Percentiles rank a stretch among this genome's conserved stretches.
Conservation (phyloP, 2,113 vertebrate species). For the Phaethon lepturus region DNA sequence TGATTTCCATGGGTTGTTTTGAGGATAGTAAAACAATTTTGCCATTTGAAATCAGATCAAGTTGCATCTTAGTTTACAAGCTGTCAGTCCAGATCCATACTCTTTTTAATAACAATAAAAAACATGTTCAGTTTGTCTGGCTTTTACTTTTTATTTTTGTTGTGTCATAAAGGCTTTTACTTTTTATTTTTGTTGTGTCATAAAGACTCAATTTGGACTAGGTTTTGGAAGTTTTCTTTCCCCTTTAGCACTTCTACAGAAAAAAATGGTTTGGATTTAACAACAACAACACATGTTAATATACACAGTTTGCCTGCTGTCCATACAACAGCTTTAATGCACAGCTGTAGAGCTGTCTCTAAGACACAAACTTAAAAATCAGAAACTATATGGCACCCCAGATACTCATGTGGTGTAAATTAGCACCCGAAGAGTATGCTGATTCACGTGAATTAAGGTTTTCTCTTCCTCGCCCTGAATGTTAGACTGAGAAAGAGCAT, state of each 20-base stretch:
- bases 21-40: background rate
- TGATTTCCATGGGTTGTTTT: background rate
- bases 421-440: background rate
- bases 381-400: background rate
- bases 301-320: constrained; percentile 42
- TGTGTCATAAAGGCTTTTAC: background rate
- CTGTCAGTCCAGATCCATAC: constrained; percentile 35
- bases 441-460: background rate
- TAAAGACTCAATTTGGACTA: constrained; percentile 38
- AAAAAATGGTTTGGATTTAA: constrained; percentile 23
- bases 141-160: constrained; percentile 35
- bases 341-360: background rate
- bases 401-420: background rate
- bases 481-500: background rate
- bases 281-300: constrained; percentile 16
- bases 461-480: background rate
- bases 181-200: constrained; percentile 30
- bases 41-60: constrained; percentile 45
- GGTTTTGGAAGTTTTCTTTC: constrained; percentile 26
- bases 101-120: constrained; percentile 56
- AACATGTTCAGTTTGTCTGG: constrained; percentile 38
- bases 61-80: constrained; percentile 23
- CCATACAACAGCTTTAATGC: background rate
- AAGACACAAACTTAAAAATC: background rate
- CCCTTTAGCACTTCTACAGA: background rate